Conservation (phyloP, 2,888 invertebrate species). For the Antheraea assamensis region DNA sequence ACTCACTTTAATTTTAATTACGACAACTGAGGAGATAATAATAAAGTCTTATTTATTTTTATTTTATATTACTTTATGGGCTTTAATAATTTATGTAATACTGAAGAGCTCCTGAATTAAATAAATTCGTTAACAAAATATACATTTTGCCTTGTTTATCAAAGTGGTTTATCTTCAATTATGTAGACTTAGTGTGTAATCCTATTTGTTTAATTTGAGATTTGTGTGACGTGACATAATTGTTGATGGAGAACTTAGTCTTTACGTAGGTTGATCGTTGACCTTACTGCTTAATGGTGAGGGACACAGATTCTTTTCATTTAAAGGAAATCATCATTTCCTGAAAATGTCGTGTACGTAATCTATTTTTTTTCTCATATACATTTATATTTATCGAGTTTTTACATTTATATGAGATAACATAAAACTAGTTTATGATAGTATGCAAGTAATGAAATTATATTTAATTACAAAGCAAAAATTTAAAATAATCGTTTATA, state of each 20-base stretch:
- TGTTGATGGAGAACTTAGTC: slow-evolving; percentile 40
- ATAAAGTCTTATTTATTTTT: slow-evolving; percentile 23
- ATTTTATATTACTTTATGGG: not conserved
- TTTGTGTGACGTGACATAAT: slow-evolving; percentile 44
- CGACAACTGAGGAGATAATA: slow-evolving; percentile 28
- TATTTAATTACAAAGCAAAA: no score
- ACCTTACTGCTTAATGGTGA: not conserved
- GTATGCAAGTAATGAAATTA: no score
- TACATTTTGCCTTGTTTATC: slow-evolving; percentile 35
- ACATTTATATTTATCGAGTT: no score
- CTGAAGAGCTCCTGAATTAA: no score
- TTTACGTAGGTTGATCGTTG: slow-evolving; percentile 10
- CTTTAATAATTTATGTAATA: not conserved
- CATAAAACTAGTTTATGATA: no score
- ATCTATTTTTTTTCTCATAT: no score
- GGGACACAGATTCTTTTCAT: not conserved
- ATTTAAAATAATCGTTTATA: no score
- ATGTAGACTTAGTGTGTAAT: slow-evolving; percentile 41
- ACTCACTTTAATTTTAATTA: slow-evolving; percentile 36
- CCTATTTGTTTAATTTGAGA: slow-evolving; percentile 47
- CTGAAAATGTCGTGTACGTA: no score
- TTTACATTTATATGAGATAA: no score
- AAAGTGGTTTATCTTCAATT: slow-evolving; percentile 50
- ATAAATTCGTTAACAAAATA: slow-evolving; percentile 25
- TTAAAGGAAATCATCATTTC: not conserved